Percentiles rank a stretch among this genome's conserved stretches.
These are phyloP conservation scores for Todiramphus chloris DNA, from an alignment of 2,113 vertebrate genomes.

Conservation along the genomic window DNA sequence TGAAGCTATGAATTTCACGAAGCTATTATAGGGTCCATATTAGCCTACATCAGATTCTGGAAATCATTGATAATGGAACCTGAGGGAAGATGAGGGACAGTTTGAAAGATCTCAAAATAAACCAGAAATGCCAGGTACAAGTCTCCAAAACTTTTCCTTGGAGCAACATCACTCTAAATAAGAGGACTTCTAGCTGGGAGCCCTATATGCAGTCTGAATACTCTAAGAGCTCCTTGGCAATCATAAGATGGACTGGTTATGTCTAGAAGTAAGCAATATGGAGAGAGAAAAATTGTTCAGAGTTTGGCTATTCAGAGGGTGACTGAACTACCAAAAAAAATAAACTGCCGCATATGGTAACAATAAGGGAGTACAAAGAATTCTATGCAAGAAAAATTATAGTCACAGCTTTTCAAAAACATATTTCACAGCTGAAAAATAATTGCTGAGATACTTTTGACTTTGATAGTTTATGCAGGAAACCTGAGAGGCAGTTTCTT, in stretches of 20 bases:
- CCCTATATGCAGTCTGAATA: background rate
- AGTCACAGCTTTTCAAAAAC: constrained; percentile 30
- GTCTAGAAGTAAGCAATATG: background rate
- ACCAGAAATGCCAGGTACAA: background rate
- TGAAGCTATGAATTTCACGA: background rate
- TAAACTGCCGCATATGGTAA: background rate
- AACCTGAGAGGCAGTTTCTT: constrained; percentile 17
- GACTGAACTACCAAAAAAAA: background rate
- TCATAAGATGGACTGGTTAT: background rate
- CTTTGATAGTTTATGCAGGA: background rate
- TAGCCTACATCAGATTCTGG: background rate
- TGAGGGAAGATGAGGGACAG: background rate
- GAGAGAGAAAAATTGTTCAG: background rate
- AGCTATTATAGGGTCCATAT: background rate
- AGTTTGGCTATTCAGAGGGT: background rate
- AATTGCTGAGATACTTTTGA: constrained; percentile 19
- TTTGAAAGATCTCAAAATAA: background rate
- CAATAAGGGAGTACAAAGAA: constrained; percentile 50
- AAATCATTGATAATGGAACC: background rate
- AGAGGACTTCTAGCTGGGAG: background rate
- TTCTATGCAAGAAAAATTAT: constrained; percentile 24
- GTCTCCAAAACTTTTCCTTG: background rate
- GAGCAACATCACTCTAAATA: background rate
- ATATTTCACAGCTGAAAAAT: constrained; percentile 25
- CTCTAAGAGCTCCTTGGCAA: background rate